phyloP scores from a whole-genome alignment of 1,140 invertebrate genomes.

The Cherax quadricarinatus region DNA sequence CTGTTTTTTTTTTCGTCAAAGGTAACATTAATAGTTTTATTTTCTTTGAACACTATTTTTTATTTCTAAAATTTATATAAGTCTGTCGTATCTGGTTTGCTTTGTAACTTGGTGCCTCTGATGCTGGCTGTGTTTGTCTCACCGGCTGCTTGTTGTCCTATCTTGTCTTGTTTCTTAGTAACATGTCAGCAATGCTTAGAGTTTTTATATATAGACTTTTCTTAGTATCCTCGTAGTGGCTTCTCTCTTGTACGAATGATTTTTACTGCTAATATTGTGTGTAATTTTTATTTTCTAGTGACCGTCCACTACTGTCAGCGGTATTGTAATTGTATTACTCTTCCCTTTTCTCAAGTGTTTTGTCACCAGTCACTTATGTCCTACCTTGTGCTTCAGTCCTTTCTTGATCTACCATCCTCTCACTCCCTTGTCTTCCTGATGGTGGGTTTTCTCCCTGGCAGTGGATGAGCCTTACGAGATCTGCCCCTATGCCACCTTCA shows the following conservation, averaged over 20 bases:
- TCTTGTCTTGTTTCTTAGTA: background rate
- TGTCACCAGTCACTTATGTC: background rate
- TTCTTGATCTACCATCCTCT: background rate
- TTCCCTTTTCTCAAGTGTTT: no score
- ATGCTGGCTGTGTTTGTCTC: background rate
- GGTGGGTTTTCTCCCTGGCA: conserved; percentile 62
- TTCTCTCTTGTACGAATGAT: background rate
- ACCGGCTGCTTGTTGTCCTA: background rate
- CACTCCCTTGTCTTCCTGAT: conserved; percentile 16
- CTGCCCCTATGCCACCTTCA: conserved; percentile 90
- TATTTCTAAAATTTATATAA: background rate
- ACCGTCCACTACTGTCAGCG: no score
- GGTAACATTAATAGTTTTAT: background rate
- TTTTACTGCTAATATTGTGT: background rate
- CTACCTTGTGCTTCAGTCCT: background rate
- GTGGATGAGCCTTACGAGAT: conserved; percentile 84
- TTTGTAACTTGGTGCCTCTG: background rate
- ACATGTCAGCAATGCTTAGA: background rate
- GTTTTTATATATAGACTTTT: background rate
- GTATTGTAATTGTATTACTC: no score
- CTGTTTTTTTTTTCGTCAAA: no score
- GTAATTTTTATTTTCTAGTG: background rate
- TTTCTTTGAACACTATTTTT: background rate
- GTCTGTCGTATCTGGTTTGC: background rate
- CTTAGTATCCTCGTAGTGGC: background rate